Conservation (phyloP, 1,140 invertebrate genomes). For the Atta texana region DNA sequence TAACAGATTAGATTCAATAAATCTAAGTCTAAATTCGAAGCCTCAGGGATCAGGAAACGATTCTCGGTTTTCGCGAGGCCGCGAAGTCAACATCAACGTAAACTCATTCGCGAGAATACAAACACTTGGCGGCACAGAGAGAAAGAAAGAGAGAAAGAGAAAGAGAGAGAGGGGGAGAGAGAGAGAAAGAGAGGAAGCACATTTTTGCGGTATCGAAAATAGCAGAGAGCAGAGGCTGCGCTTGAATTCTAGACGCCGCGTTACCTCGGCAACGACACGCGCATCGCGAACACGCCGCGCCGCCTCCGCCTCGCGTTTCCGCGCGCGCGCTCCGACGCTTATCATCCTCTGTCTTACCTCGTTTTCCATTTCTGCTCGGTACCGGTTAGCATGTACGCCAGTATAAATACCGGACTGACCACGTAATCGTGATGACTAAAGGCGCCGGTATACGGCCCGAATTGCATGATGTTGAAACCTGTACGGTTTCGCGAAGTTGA, state of each 20-base stretch:
- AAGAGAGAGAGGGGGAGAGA: constrained; percentile 22
- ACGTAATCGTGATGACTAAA: constrained; percentile 45
- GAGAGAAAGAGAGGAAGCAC: constrained; percentile 49
- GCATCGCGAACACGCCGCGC: constrained; percentile 37
- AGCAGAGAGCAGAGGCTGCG: constrained; percentile 59
- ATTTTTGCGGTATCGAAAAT: constrained; percentile 73
- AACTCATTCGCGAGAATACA: constrained; percentile 31
- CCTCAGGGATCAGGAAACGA: not conserved
- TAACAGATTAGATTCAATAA: not conserved
- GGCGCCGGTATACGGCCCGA: constrained; percentile 29
- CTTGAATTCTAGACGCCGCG: constrained; percentile 60
- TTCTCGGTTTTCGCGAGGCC: not conserved
- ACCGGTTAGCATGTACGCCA: constrained; percentile 10
- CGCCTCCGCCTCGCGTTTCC: constrained; percentile 43
- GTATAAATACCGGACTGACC: constrained; percentile 35
- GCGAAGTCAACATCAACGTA: constrained; percentile 1
- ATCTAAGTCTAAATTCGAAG: not conserved
- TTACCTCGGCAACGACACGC: constrained; percentile 77
- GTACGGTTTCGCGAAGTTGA: not conserved
- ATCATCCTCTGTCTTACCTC: constrained; percentile 52
- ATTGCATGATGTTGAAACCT: constrained; percentile 20
- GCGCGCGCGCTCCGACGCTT: constrained; percentile 24
- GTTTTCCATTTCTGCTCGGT: constrained; percentile 38
- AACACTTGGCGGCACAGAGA: constrained; percentile 26
- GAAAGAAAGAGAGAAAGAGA: constrained; percentile 35